Evolutionary conservation across 2,797 vertebrate species (phyloP).

Genomic region (Gila robusta): DNA sequence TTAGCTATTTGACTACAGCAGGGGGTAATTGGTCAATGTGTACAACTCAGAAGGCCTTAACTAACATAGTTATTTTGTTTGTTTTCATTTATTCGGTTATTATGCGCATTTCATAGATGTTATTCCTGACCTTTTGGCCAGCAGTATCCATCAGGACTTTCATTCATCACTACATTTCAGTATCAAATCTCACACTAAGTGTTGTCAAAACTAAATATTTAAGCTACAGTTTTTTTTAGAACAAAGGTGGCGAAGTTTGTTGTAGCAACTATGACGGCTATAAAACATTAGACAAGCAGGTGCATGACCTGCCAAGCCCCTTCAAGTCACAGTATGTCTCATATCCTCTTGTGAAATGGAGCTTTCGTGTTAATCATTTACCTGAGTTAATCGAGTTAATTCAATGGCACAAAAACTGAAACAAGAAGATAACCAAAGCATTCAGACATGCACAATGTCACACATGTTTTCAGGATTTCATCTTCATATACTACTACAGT

Average conservation of each 20-base stretch:
- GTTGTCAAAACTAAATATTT: neutral
- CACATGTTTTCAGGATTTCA: neutral
- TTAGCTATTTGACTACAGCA: constrained; percentile 2
- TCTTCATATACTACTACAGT: too few relatives aligned
- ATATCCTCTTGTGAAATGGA: constrained; percentile 34
- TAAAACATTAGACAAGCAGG: neutral
- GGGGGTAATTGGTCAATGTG: neutral
- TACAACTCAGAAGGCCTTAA: neutral
- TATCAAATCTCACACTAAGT: neutral
- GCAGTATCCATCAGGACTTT: neutral
- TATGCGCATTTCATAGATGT: neutral
- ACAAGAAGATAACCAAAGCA: neutral
- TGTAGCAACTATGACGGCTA: neutral
- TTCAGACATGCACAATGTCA: neutral
- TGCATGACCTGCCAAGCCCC: neutral
- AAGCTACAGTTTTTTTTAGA: neutral
- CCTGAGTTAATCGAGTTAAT: neutral
- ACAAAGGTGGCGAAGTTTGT: neutral
- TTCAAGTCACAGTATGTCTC: constrained; percentile 5
- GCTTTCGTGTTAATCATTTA: constrained; percentile 39
- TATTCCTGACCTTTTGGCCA: neutral
- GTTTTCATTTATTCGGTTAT: neutral
- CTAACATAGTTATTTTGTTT: neutral
- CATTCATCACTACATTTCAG: neutral
- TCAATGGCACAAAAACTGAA: neutral